These are phyloP conservation scores for Rhagium mordax DNA, from an alignment of 2,888 invertebrate species.

Conservation along the genomic window DNA sequence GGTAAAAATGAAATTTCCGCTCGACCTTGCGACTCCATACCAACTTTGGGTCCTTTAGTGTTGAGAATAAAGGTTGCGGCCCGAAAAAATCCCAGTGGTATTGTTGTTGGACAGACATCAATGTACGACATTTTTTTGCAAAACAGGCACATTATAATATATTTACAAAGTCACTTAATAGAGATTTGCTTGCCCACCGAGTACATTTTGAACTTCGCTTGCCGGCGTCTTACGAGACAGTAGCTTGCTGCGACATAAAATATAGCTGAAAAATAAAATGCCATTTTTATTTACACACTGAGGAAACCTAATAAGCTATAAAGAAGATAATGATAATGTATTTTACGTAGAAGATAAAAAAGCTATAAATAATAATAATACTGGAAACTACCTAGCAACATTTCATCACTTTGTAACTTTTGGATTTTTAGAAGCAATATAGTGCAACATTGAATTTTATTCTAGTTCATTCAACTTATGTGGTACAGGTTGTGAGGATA, in stretches of 20 bases:
- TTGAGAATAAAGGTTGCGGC: too few relatives aligned
- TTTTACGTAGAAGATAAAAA: neutral
- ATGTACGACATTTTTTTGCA: too few relatives aligned
- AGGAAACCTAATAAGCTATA: neutral
- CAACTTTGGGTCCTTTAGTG: too few relatives aligned
- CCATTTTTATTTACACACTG: neutral
- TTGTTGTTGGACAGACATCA: too few relatives aligned
- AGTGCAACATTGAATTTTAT: neutral
- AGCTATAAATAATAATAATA: neutral
- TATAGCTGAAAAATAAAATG: neutral
- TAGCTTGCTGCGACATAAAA: neutral
- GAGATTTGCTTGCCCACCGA: neutral
- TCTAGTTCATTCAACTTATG: neutral
- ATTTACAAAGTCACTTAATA: neutral
- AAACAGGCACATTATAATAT: too few relatives aligned
- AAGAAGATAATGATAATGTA: neutral
- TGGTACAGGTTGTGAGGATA: neutral
- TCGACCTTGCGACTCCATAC: too few relatives aligned
- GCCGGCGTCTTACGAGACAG: neutral
- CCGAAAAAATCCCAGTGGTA: too few relatives aligned
- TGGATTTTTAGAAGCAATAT: neutral
- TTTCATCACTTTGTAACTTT: neutral
- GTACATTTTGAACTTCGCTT: neutral
- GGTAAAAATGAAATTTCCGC: too few relatives aligned
- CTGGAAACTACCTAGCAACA: neutral